These are phyloP conservation scores for Tenthredo amoena DNA, from an alignment of 2,888 invertebrate genomes.

Conservation along the genomic window DNA sequence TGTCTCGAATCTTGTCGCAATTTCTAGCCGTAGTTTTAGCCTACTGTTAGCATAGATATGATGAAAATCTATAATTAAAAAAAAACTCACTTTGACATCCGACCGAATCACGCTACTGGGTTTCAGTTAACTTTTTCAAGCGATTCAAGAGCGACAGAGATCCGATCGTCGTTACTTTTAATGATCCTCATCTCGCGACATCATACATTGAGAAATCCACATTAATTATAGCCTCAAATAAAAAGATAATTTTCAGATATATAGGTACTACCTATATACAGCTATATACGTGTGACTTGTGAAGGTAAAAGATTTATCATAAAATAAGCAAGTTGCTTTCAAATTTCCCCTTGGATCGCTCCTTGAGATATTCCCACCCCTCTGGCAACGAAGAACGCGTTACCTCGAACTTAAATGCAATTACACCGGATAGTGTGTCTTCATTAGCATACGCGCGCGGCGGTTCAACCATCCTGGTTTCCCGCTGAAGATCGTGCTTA, in stretches of 20 bases:
- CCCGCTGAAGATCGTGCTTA: constrained; percentile 19
- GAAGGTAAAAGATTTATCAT: not conserved
- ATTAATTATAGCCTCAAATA: constrained; percentile 21
- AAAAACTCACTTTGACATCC: not conserved
- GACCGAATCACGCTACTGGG: not conserved
- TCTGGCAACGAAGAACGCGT: constrained; percentile 16
- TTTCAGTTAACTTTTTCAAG: not conserved
- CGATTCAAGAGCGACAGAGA: not conserved
- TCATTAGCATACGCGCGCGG: constrained; percentile 47
- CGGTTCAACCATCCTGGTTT: constrained; percentile 27
- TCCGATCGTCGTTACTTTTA: constrained; percentile 17
- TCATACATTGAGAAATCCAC: not conserved
- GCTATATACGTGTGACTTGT: not conserved
- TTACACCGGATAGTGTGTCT: constrained; percentile 45
- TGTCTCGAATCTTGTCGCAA: constrained; percentile 1
- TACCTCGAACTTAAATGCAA: constrained; percentile 46
- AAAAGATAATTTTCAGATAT: not conserved
- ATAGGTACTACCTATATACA: not conserved
- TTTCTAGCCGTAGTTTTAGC: not conserved
- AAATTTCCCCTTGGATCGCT: constrained; percentile 13
- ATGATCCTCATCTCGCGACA: constrained; percentile 26
- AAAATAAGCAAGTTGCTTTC: not conserved
- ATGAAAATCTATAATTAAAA: not conserved
- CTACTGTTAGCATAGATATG: not conserved
- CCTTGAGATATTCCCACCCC: not conserved